Evolutionary conservation across 1,140 invertebrate genomes (phyloP).

Genomic region (Drosophila setifemur): DNA sequence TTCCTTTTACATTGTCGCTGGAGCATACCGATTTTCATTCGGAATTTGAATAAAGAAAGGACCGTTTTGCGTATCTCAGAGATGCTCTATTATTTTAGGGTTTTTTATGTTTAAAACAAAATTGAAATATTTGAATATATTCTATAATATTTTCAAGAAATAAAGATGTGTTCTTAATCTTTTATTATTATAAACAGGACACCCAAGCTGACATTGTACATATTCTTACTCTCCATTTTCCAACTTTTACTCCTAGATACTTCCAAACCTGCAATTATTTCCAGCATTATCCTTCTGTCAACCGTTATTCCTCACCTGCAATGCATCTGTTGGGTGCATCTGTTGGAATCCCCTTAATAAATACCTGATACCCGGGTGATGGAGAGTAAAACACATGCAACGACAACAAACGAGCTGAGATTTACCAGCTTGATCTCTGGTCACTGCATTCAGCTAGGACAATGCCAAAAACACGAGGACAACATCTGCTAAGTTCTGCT

Average conservation of each 20-base stretch:
- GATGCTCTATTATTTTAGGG: neutral
- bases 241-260: no score
- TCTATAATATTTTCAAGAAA: neutral
- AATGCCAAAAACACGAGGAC: constrained; percentile 26
- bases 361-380: constrained; percentile 28
- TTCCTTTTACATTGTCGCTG: constrained; percentile 27
- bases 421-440: constrained; percentile 46
- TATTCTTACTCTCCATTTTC: no score
- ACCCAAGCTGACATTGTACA: no score
- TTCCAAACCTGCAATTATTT: constrained; percentile 10
- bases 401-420: constrained; percentile 21
- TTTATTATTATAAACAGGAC: no score
- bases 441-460: constrained; percentile 27
- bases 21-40: neutral
- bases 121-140: neutral
- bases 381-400: constrained; percentile 27
- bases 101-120: no score
- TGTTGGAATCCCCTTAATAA: constrained; percentile 21
- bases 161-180: no score
- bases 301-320: constrained; percentile 49
- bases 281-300: constrained; percentile 26
- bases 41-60: neutral
- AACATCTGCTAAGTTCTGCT: constrained; percentile 31
- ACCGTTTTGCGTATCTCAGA: no score
- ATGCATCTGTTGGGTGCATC: constrained; percentile 12